Conservation (phyloP, 2,888 invertebrate species). For the Synergus laeviventris region DNA sequence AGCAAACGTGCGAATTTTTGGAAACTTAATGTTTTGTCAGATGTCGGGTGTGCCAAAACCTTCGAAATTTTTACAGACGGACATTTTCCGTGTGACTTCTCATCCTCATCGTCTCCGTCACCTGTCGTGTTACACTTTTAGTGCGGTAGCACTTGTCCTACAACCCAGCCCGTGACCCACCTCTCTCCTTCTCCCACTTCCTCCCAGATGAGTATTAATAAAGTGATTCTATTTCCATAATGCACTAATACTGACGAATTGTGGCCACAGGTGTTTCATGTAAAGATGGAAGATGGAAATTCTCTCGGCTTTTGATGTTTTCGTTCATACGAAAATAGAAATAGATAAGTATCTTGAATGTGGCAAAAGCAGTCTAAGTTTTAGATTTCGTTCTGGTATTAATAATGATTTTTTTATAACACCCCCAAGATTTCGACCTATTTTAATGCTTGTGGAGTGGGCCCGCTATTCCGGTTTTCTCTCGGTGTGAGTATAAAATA, state of each 20-base stretch:
- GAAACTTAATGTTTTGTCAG: constrained; percentile 57
- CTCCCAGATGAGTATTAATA: constrained; percentile 61
- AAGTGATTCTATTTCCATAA: constrained; percentile 59
- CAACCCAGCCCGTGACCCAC: constrained; percentile 2
- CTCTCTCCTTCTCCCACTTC: constrained; percentile 3
- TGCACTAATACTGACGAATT: constrained; percentile 61
- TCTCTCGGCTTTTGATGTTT: constrained; percentile 21
- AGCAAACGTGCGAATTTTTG: constrained; percentile 46
- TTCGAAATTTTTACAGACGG: constrained; percentile 60
- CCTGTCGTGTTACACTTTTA: constrained; percentile 40
- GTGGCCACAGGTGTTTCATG: constrained; percentile 65
- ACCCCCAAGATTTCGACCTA: no score
- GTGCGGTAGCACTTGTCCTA: constrained; percentile 18
- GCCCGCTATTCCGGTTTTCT: no score
- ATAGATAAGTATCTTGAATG: neutral
- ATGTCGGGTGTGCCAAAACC: constrained; percentile 57
- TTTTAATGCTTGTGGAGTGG: no score
- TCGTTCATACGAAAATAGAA: neutral
- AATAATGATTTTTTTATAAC: neutral
- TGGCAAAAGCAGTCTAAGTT: neutral
- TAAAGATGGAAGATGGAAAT: neutral
- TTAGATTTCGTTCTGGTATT: neutral
- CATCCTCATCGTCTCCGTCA: constrained; percentile 32
- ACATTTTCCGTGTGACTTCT: constrained; percentile 47
- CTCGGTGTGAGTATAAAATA: no score